These are phyloP conservation scores for Nomia melanderi DNA, from an alignment of 1,140 invertebrate genomes.

Conservation along the genomic window DNA sequence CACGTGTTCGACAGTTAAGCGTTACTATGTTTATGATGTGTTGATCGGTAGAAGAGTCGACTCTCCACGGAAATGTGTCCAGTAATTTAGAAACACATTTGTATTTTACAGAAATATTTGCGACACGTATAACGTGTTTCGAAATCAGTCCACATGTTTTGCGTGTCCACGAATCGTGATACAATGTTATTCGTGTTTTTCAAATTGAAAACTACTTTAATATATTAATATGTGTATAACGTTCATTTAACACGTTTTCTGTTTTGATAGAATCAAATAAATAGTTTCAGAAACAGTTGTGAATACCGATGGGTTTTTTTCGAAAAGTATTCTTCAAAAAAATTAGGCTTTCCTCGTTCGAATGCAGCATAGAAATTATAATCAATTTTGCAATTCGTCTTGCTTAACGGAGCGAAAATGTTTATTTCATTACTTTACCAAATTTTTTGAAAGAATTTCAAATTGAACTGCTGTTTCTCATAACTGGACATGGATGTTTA, in stretches of 20 bases:
- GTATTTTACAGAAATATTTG: background rate
- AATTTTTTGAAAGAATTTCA: no score
- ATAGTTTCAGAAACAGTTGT: background rate
- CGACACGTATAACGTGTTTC: background rate
- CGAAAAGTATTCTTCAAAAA: background rate
- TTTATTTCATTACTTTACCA: no score
- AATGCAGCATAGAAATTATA: background rate
- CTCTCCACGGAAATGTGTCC: background rate
- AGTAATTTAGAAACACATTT: background rate
- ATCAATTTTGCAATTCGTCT: background rate
- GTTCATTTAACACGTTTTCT: no score
- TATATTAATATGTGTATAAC: no score
- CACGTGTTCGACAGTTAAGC: conserved; percentile 18
- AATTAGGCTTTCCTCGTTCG: background rate
- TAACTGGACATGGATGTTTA: no score
- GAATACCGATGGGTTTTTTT: background rate
- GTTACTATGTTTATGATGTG: conserved; percentile 22
- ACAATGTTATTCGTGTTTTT: no score
- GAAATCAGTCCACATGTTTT: background rate
- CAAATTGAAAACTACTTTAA: no score
- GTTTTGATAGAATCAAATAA: no score
- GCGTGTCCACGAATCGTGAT: background rate
- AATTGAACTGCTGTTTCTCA: no score
- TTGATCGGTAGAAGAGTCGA: no score
- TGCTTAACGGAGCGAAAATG: no score